A percentile compares a stretch with the other conserved stretches of the same genome.
phyloP scores from a whole-genome alignment of 37 sponge, comb jelly and placozoan species.

The Sycon ciliatum region DNA sequence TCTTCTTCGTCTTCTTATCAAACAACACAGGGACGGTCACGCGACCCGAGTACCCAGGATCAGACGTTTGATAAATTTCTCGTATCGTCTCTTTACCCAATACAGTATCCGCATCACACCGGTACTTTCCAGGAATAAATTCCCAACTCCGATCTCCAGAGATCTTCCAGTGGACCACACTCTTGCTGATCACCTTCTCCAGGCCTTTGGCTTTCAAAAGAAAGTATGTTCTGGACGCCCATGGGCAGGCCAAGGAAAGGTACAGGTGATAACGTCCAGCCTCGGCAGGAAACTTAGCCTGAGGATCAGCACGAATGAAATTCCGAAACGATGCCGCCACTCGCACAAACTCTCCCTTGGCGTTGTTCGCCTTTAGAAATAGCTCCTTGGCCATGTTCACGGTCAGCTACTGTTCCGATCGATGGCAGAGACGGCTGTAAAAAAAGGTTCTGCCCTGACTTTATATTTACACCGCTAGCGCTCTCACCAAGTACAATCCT shows the following conservation, averaged over 20 bases:
- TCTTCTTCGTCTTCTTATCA: constrained; percentile 61
- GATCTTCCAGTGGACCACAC: constrained; percentile 50
- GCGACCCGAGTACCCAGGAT: constrained; percentile 58
- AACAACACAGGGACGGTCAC: constrained; percentile 76
- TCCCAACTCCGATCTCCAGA: constrained; percentile 59
- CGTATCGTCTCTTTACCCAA: no score
- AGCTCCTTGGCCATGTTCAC: no score
- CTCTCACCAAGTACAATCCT: no score
- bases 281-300: constrained; percentile 57
- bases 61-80: constrained; percentile 55
- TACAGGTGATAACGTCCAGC: constrained; percentile 76
- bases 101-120: constrained; percentile 56
- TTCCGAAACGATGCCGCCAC: constrained; percentile 46
- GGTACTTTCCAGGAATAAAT: constrained; percentile 47
- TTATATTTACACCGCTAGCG: no score
- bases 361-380: no score
- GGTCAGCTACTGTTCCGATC: no score
- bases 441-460: no score
- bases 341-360: constrained; percentile 66
- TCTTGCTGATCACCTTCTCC: constrained; percentile 48
- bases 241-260: constrained; percentile 82
- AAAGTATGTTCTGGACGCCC: constrained; percentile 23
- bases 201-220: constrained; percentile 59
- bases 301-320: constrained; percentile 41
- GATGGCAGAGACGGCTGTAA: no score